Base-by-base conservation (phyloP, 2,113 vertebrate species). In the Sebastes schlegelii region DNA sequence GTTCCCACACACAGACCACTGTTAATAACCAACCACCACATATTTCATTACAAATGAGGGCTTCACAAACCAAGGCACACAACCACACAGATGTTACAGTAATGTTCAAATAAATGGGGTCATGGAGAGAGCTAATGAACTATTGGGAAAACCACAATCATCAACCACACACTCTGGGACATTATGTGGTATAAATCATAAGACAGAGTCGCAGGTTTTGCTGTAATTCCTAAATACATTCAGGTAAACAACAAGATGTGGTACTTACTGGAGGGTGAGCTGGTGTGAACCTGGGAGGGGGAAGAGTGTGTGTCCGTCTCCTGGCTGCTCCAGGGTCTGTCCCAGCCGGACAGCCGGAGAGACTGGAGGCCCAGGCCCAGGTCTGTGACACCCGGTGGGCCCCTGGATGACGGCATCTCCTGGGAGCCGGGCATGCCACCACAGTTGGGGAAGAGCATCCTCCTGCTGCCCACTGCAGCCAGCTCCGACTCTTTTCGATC, bases 341-440 rank as follows among this genome's bases (percentile, higher is more conserved):
- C 97, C 98, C 97, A 99, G 91, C 97, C 96, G 0, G 97, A 97
- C 93, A 99, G 93, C 90, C 95, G 97, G 83, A 99, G 97, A 51
- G 98, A 98, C 93, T 98, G 98, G 91, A 98, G 97, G 96, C 98
- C 98, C 94, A 98, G 97, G 96, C 97, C 98, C 95, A 99, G 95
- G 94, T 99, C 97, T 2, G 96, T 94, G 94, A 97, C 94, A 79
- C 97, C 97, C 42, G 96, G 94, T 84, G 96, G 95, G 94, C 96
- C 96, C 92, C 97, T 95, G 91, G 97, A 94, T 76, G 97, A 93
- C 84, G 96, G 95, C 88, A 88, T 89, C 58, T 99, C 97, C 94
- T 97, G 97, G 54, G 95, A 89, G 72, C 85, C 58, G 5, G 91
- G 85, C 77, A 92, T 87, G 81, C 79, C 80, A 23, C 86, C 88